phyloP scores from a whole-genome alignment of 2,797 vertebrate species.

The Enteromius radiatus region DNA sequence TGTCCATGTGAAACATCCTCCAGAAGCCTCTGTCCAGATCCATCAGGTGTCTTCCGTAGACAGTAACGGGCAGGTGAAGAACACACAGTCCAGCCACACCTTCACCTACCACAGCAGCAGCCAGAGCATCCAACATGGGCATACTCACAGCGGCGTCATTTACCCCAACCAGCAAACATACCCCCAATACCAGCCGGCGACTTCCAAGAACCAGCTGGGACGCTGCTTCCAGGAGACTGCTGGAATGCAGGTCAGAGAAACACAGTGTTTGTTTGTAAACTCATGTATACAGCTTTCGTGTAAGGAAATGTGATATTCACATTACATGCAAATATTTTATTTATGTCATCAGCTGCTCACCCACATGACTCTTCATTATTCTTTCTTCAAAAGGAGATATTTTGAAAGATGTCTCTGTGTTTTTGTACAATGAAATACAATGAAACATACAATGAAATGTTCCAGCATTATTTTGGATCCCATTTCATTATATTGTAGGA shows the following conservation, averaged over 20 bases:
- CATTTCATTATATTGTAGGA: neutral
- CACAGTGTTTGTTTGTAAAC: conserved; percentile 19
- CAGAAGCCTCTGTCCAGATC: conserved; percentile 95
- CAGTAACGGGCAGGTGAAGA: conserved; percentile 78
- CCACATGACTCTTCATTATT: neutral
- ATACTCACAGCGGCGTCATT: conserved; percentile 82
- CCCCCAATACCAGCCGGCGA: conserved; percentile 85
- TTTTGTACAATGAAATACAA: too few species aligned
- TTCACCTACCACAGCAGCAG: conserved; percentile 84
- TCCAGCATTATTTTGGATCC: neutral
- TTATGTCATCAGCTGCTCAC: neutral
- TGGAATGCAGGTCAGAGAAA: conserved; percentile 86
- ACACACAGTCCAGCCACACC: conserved; percentile 78
- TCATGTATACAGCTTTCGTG: neutral
- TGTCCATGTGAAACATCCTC: conserved; percentile 97
- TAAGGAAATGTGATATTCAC: neutral
- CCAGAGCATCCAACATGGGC: conserved; percentile 82
- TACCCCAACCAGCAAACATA: conserved; percentile 87
- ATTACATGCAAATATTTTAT: neutral
- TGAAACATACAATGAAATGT: neutral
- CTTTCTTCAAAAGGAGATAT: neutral
- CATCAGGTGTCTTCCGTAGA: conserved; percentile 97
- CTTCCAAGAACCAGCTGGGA: conserved; percentile 90
- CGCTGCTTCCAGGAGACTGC: conserved; percentile 97
- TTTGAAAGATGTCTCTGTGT: neutral